Evolutionary conservation across 2,113 vertebrate genomes (phyloP), one percentile per base, ranked within the genome.

Genomic region (Paracanthobrama guichenoti): DNA sequence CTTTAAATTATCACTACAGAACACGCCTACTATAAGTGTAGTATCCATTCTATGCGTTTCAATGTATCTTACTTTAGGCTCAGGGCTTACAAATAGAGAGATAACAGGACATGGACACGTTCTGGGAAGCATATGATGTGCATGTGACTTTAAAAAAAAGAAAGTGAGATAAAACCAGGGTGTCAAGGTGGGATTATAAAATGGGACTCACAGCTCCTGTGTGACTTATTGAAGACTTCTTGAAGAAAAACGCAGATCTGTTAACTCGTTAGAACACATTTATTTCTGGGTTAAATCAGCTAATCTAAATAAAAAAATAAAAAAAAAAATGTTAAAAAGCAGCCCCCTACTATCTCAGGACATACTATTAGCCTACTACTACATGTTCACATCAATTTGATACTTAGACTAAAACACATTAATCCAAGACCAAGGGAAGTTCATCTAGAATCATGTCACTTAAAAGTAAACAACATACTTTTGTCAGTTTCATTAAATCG

Each of bases 1-100:
- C 93, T 93, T 90, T 93, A 90, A 93, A 93, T 92, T 92, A 93
- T 92, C 90, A 90, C 90, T 90, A 89, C 91, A 50, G 18, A 67
- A 93, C 91, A 93, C 91, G 50, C 75, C 64, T 59, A 20, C 60
- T 31, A 35, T 46, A 80, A 31, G 62, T 31, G 60, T 80, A 66
- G 6, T 50, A 64, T 50, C 24, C 14, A 50, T 67, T 18, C 16
- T 16, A 39, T 59, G 35, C 3, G 55, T 44, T 24, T 62, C 24
- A 62, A 13, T 44, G n/a, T 20, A 62, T 24, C 77, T 28, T 64
- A 20, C 57, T 46, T 44, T 46, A 13, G 10, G 35, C 16, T 71
- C 18, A 2, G 16, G n/a, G 44, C 24, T 79, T 44, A 44, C 8
- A 59, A 57, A 57, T 35, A 14, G 39, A 78, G 26, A 42, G 53